Conservation (phyloP, 1,140 invertebrate species). For the Leptopilina clavipes region DNA sequence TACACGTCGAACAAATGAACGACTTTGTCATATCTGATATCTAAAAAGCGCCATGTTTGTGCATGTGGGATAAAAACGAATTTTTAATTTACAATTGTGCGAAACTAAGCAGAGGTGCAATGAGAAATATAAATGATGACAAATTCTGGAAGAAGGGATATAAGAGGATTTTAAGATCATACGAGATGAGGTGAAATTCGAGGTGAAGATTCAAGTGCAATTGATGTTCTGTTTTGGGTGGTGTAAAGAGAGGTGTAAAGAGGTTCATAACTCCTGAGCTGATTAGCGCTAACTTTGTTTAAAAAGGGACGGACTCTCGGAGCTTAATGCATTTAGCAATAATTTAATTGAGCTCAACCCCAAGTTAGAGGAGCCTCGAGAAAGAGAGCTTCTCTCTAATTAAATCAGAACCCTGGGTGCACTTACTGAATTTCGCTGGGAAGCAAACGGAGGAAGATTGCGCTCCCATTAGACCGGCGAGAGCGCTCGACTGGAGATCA, state of each 20-base stretch:
- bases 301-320: slow-evolving; percentile 58
- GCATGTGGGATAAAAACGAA: too few relatives aligned
- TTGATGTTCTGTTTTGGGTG: background rate
- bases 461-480: slow-evolving; percentile 68
- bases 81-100: too few relatives aligned
- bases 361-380: slow-evolving; percentile 60
- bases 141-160: too few relatives aligned
- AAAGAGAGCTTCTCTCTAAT: slow-evolving; percentile 64
- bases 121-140: too few relatives aligned
- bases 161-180: too few relatives aligned
- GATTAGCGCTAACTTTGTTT: slow-evolving; percentile 71
- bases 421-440: slow-evolving; percentile 74
- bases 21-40: too few relatives aligned
- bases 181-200: background rate
- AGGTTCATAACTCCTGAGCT: slow-evolving; percentile 68
- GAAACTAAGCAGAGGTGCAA: too few relatives aligned
- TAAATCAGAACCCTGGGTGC: slow-evolving; percentile 63
- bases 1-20: too few relatives aligned
- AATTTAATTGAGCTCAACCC: slow-evolving; percentile 73
- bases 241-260: background rate
- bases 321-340: slow-evolving; percentile 75
- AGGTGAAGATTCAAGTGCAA: background rate
- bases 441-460: slow-evolving; percentile 73
- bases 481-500: slow-evolving; percentile 68
- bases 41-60: too few relatives aligned